A percentile compares a stretch with the other conserved stretches of the same genome.
Evolutionary conservation across 2,113 vertebrate species (phyloP).

Genomic region (Cygnus atratus): DNA sequence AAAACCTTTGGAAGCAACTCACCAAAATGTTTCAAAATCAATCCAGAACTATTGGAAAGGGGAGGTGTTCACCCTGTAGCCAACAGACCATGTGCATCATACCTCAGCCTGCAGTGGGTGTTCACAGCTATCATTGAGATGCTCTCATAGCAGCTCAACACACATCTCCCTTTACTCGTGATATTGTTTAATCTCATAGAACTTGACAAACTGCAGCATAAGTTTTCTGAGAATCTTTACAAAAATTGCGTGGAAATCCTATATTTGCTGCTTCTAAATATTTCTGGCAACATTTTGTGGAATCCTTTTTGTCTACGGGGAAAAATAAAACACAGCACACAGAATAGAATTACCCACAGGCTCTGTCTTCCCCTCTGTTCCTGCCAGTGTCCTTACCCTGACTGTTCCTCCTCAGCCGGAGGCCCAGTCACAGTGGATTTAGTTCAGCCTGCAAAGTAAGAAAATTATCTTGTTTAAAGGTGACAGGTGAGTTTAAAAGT

Average conservation of each 20-base stretch:
- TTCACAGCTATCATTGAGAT: not conserved
- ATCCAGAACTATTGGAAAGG: not conserved
- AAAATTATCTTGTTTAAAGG: conserved; percentile 35
- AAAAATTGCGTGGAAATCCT: not conserved
- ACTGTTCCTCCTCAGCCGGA: not conserved
- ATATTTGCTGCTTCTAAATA: not conserved
- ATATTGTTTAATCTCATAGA: not conserved
- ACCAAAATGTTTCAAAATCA: conserved; percentile 10
- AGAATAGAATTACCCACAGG: not conserved
- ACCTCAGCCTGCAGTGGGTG: not conserved
- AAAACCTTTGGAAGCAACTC: not conserved
- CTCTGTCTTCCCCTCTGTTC: not conserved
- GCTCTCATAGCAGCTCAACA: not conserved
- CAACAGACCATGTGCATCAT: not conserved
- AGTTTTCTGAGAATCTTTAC: not conserved
- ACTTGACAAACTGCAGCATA: not conserved
- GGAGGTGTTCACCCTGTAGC: not conserved
- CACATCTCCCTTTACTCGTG: not conserved
- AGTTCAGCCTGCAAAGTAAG: not conserved
- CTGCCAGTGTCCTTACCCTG: not conserved
- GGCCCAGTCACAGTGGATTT: conserved; percentile 25
- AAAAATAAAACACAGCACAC: not conserved
- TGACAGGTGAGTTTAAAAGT: conserved; percentile 47
- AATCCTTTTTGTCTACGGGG: not conserved
- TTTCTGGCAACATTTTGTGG: not conserved